These are phyloP conservation scores for Lissonota sp. DNA, from an alignment of 2,888 invertebrate genomes.

Conservation along the genomic window DNA sequence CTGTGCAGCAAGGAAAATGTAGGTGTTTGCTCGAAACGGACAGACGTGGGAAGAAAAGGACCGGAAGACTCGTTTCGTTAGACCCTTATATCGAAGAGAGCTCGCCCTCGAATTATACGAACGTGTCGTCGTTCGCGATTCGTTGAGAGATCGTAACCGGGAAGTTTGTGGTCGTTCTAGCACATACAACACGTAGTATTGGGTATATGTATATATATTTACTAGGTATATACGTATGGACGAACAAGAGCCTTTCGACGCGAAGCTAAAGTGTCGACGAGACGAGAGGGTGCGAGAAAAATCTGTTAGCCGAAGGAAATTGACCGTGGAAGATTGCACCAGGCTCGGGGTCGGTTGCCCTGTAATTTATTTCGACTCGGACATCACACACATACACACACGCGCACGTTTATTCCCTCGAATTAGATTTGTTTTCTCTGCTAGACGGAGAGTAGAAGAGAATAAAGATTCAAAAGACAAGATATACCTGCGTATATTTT, in stretches of 20 bases:
- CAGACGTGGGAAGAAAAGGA: constrained; percentile 7
- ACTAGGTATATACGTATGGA: background rate
- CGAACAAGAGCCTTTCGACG: background rate
- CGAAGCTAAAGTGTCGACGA: constrained; percentile 6
- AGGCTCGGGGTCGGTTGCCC: constrained; percentile 2
- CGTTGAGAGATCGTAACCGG: constrained; percentile 51
- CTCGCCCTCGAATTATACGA: constrained; percentile 11
- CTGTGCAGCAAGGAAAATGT: too few species aligned
- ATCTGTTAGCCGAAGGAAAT: constrained; percentile 67
- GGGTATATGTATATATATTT: too few species aligned
- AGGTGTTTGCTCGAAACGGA: background rate
- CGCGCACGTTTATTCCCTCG: too few species aligned
- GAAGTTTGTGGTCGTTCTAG: constrained; percentile 48
- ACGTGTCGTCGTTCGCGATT: constrained; percentile 12
- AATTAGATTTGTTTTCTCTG: too few species aligned
- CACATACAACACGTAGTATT: background rate
- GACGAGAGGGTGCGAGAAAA: constrained; percentile 53
- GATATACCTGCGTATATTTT: too few species aligned
- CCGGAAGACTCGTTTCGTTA: constrained; percentile 24
- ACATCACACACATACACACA: too few species aligned
- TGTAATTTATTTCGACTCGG: constrained; percentile 23
- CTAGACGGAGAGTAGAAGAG: too few species aligned
- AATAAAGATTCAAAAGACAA: too few species aligned
- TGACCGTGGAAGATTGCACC: constrained; percentile 64
- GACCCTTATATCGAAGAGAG: constrained; percentile 4